Percentiles rank a stretch among this genome's conserved stretches.
Conservation (phyloP, 53 echinoderm and acorn worm genomes). For the Mesocentrotus franciscanus region DNA sequence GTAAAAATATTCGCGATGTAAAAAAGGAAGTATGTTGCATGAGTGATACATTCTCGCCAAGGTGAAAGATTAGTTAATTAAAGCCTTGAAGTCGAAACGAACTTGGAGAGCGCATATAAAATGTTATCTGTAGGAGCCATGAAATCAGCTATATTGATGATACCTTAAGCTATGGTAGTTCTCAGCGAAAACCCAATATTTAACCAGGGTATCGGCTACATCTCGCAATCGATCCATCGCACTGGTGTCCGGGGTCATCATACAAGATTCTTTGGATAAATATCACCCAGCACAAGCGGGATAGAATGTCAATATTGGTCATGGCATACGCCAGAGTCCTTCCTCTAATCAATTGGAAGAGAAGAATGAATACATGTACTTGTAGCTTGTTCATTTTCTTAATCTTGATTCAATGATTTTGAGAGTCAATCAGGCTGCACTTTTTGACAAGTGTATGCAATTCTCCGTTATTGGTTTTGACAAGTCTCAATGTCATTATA, state of each 20-base stretch:
- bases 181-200: constrained; percentile 1
- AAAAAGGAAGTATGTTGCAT: neutral
- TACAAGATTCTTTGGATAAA: constrained; percentile 30
- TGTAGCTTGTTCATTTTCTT: constrained; percentile 21
- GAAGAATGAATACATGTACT: neutral
- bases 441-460: neutral
- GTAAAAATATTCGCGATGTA: neutral
- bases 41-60: neutral
- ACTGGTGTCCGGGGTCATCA: constrained; percentile 30
- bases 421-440: neutral
- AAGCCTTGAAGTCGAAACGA: neutral
- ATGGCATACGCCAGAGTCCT: constrained; percentile 5
- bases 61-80: neutral
- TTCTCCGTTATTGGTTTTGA: neutral
- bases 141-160: neutral
- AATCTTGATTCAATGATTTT: neutral
- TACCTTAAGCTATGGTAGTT: constrained; percentile 5
- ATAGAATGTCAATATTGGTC: constrained; percentile 43
- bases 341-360: neutral
- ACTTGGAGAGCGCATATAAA: too few relatives aligned
- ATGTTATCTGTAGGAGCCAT: neutral
- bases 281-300: neutral
- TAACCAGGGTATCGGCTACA: constrained; percentile 35
- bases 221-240: constrained; percentile 3
- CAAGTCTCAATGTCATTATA: constrained; percentile 2